phyloP scores from a whole-genome alignment of 2,797 vertebrate genomes.

The Gila robusta region DNA sequence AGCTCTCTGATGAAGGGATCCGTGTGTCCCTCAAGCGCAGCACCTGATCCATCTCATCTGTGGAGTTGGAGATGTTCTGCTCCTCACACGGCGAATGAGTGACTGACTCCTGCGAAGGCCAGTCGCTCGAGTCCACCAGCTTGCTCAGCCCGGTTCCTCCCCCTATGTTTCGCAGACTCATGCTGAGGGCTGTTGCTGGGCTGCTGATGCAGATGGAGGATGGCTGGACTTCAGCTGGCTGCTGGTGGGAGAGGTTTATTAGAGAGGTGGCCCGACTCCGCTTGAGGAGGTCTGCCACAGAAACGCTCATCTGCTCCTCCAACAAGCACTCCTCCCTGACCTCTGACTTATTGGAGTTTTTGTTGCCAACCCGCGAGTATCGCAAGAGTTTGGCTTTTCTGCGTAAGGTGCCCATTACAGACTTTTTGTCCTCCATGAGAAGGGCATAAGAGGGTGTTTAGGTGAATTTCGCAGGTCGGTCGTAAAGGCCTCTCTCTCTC shows the following conservation, averaged over 20 bases:
- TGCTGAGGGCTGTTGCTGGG: constrained; percentile 55
- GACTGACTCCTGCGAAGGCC: constrained; percentile 67
- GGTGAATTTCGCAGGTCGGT: not conserved
- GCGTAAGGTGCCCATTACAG: constrained; percentile 70
- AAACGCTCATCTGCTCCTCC: constrained; percentile 70
- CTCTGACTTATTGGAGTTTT: constrained; percentile 47
- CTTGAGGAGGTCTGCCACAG: constrained; percentile 67
- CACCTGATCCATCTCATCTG: constrained; percentile 59
- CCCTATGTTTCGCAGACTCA: not conserved
- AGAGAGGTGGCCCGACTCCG: constrained; percentile 37
- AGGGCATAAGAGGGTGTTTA: not conserved
- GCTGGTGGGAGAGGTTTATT: not conserved
- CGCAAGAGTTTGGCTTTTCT: constrained; percentile 71
- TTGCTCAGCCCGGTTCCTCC: constrained; percentile 57
- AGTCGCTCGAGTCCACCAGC: constrained; percentile 58
- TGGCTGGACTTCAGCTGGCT: not conserved
- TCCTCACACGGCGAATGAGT: constrained; percentile 48
- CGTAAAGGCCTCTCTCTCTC: constrained; percentile 30
- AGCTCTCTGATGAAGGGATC: constrained; percentile 42
- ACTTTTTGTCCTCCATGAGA: constrained; percentile 67
- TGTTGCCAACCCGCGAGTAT: constrained; percentile 64
- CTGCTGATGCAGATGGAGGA: constrained; percentile 58
- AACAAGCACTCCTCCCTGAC: not conserved
- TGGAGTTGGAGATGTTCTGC: constrained; percentile 43
- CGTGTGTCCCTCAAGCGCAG: constrained; percentile 60